A percentile compares a stretch with the other conserved stretches of the same genome.
Evolutionary conservation across 23 tunicate species (phyloP).

Genomic region (Phallusia fumigata): DNA sequence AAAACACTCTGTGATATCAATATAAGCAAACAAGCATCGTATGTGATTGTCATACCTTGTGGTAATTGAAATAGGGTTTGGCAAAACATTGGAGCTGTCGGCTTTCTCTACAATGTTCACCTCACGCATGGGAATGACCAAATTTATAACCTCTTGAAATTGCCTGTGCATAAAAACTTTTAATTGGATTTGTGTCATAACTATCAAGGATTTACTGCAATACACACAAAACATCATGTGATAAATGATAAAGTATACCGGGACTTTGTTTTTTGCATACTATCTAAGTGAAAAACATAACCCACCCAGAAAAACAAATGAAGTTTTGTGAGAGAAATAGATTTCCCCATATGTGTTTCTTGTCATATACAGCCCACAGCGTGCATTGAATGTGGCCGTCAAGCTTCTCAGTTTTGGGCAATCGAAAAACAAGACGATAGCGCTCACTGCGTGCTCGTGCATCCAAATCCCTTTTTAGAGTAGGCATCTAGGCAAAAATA

Average conservation of each 20-base stretch:
- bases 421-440: constrained; percentile 74
- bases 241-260: no score
- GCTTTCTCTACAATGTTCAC: constrained; percentile 86
- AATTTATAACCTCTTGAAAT: constrained; percentile 52
- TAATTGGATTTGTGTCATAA: no score
- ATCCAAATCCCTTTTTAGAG: constrained; percentile 78
- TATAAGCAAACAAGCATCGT: background rate
- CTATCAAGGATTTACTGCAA: no score
- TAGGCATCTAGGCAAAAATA: constrained; percentile 39
- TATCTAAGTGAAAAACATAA: background rate
- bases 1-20: no score
- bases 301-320: constrained; percentile 85
- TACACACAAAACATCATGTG: no score
- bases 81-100: constrained; percentile 70
- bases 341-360: constrained; percentile 87
- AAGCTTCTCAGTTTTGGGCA: constrained; percentile 85
- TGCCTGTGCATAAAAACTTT: no score
- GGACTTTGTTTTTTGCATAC: no score
- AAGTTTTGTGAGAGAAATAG: constrained; percentile 81
- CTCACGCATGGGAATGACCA: constrained; percentile 84
- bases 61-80: constrained; percentile 85
- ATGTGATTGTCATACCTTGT: constrained; percentile 48
- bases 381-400: constrained; percentile 97
- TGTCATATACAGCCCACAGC: constrained; percentile 87
- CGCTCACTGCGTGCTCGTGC: constrained; percentile 93